Evolutionary conservation across 2,797 vertebrate genomes (phyloP).

Genomic region (Prunella strophiata): DNA sequence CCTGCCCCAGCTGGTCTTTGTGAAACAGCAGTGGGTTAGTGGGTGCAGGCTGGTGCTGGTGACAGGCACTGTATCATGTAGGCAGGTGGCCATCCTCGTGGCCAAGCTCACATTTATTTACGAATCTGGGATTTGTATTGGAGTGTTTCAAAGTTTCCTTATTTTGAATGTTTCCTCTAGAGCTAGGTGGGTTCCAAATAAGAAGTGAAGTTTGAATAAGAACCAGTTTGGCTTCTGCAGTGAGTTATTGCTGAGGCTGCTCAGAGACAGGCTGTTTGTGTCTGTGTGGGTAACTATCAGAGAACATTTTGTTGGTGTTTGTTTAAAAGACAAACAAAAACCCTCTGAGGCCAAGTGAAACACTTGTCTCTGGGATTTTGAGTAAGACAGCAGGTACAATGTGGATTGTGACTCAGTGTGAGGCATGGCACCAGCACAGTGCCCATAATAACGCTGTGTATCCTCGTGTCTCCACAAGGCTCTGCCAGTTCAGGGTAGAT

Average conservation of each 20-base stretch:
- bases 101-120: rapidly evolving
- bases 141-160: background rate
- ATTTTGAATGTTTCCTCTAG: background rate
- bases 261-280: rapidly evolving
- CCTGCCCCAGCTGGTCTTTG: background rate
- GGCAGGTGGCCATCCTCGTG: background rate
- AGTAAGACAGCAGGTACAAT: background rate
- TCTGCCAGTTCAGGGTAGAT: rapidly evolving
- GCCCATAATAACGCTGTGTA: rapidly evolving
- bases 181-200: background rate
- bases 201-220: background rate
- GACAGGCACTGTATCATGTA: rapidly evolving
- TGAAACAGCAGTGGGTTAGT: background rate
- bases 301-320: background rate
- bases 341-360: background rate
- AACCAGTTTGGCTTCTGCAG: background rate
- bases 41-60: background rate
- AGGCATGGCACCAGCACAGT: rapidly evolving
- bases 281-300: background rate
- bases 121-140: background rate
- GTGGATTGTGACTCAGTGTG: background rate
- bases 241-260: background rate
- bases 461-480: background rate
- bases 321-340: background rate
- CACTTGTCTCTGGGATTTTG: background rate